Base-by-base conservation (phyloP, 2,797 vertebrate species). In the Cyprinella venusta region DNA sequence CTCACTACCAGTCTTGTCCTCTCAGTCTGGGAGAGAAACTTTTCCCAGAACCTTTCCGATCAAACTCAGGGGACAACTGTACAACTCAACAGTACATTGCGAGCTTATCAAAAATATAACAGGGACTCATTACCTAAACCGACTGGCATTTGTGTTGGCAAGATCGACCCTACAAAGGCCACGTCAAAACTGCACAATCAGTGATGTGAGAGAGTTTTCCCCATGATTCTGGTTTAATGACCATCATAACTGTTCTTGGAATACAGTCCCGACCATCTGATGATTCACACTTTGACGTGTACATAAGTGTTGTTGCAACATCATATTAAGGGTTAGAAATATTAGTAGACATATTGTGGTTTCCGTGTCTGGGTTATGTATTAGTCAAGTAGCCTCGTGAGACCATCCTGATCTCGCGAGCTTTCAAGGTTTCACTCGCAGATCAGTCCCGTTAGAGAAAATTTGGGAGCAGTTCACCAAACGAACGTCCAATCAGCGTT, bases 141-240 rank as follows among this genome's bases (percentile, higher is more conserved):
- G 48, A 84, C 19, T 86, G 91, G 92, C 92, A 90, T 94, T 94
- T 94, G 88, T 92, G 84, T 93, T 93, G 91, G 92, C 91, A 89
- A 77, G 86, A 88, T 70, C 19, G 54, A 65, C 87, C 61, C 87
- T 63, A 81, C 64, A 59, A 67, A 87, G 87, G 88, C 88, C 82
- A 80, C n/a, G 30, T 91, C 91, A 90, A 89, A 88, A 91, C 87
- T 65, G 54, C 38, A 50, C 59, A 64, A 33, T 72, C 54, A 82
- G 86, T 33, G 87, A 91, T 88, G 89, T 92, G 90, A 89, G 90
- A 93, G 92, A 85, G 76, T 76, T 70, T 52, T 84, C 81, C 82
- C 40, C 8, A 84, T 81, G 65, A 56, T 84, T 86, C 85, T 68
- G 61, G 54, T 85, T 50, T 87, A 80, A 83, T 52, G 63, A 78